These are phyloP conservation scores for Melipona beecheii DNA, from an alignment of 2,888 invertebrate species.

Conservation along the genomic window DNA sequence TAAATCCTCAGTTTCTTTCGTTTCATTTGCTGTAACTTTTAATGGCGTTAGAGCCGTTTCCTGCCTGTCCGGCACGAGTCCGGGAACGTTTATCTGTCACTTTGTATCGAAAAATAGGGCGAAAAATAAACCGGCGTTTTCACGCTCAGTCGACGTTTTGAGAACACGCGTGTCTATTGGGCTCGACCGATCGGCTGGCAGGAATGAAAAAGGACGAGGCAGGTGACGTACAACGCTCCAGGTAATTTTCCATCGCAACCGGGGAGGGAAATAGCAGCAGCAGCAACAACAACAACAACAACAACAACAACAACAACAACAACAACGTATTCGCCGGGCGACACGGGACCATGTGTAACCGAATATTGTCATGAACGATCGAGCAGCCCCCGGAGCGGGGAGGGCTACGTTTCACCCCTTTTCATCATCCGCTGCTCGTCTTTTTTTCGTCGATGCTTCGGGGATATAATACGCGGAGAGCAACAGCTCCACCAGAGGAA, in stretches of 20 bases:
- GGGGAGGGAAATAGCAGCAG: neutral
- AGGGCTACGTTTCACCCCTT: conserved; percentile 45
- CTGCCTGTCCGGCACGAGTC: neutral
- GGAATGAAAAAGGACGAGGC: conserved; percentile 54
- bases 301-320: conserved; percentile 23
- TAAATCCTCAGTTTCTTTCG: neutral
- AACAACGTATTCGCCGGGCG: conserved; percentile 37
- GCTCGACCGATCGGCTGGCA: conserved; percentile 36
- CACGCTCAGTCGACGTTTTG: conserved; percentile 34
- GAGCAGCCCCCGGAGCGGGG: conserved; percentile 25
- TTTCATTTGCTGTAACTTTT: conserved; percentile 2
- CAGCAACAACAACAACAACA: neutral
- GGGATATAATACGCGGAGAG: conserved; percentile 20
- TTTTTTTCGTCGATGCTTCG: conserved; percentile 39
- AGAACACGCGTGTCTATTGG: conserved; percentile 32
- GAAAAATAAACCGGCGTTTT: conserved; percentile 15
- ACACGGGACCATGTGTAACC: conserved; percentile 55
- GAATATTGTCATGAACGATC: conserved; percentile 63
- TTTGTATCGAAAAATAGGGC: neutral
- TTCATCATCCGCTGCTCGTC: conserved; percentile 53
- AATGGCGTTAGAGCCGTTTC: neutral
- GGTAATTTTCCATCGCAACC: conserved; percentile 62
- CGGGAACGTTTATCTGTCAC: conserved; percentile 6
- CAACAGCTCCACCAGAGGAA: conserved; percentile 18
- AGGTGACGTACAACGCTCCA: conserved; percentile 56